Evolutionary conservation across 2,113 vertebrate species (phyloP).

Genomic region (Nothoprocta pentlandii): DNA sequence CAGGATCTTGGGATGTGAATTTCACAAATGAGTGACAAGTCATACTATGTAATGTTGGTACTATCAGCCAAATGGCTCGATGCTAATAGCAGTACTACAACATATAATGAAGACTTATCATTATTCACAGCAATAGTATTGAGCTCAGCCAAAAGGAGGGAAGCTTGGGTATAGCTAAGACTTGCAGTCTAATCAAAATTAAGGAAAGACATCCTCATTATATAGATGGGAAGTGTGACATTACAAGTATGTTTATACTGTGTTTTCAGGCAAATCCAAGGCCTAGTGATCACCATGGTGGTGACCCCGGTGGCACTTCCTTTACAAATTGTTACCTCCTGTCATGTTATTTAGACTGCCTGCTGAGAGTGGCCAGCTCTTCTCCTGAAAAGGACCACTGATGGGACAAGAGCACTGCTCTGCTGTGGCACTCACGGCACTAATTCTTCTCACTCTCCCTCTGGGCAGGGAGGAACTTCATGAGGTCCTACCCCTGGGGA

Average conservation of each 20-base stretch:
- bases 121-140: conserved; percentile 30
- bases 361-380: not conserved
- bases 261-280: not conserved
- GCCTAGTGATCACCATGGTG: not conserved
- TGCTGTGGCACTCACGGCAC: not conserved
- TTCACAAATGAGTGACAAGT: conserved; percentile 50
- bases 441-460: no score
- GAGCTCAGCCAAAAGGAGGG: not conserved
- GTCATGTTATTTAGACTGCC: not conserved
- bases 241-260: not conserved
- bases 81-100: conserved; percentile 40
- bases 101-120: not conserved
- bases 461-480: no score
- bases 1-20: not conserved
- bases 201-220: not conserved
- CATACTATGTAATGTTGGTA: conserved; percentile 31
- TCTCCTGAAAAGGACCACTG: no score
- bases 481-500: no score
- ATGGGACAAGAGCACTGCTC: not conserved
- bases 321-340: not conserved
- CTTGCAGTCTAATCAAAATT: conserved; percentile 23
- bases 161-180: not conserved
- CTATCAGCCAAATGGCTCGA: conserved; percentile 46
- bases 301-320: not conserved
- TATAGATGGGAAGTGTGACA: not conserved